Base-by-base conservation (phyloP, 2,888 invertebrate species). In the Dicranocentrus wangi region DNA sequence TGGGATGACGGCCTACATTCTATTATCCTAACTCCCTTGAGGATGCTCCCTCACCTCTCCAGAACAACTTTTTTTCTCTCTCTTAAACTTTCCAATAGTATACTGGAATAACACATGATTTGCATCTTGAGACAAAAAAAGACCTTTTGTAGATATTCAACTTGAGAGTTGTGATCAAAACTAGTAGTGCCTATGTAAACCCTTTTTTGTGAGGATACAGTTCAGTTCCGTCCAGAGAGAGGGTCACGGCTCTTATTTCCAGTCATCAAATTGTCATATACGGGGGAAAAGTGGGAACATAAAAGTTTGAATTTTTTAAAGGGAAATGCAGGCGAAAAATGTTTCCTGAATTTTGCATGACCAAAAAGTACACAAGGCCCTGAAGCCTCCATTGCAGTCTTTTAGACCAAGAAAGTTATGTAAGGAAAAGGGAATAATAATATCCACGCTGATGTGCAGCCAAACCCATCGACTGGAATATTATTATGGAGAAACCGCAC, bases 221-320 rank as follows among this genome's bases (percentile, higher is more conserved):
- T n/a, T n/a, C n/a, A n/a, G n/a, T 47, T 15, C 13, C 47, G 10
- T 32, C n/a, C n/a, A 8, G 7, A 8, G 51, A 51, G 19, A 23
- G 27, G 61, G 61, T 61, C 61, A 61, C 32, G 61, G 61, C 5
- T 61, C 23, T 61, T 61, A 32, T 32, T 61, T 61, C 61, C 28
- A 28, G 32, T 61, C 61, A 61, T 61, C 61, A 61, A 61, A 61
- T 61, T 61, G 61, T 61, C 61, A 28, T 61, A 61, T 61, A 23
- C 23, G 19, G 15, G 21, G 27, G 13, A 58, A 58, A 51, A 51
- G 17, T 51, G 3, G 17, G 51, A 39, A 39, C 55, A 55, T 55
- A 25, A 55, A 25, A 55, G 55, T 55, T 17, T 55, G 55, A 55
- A 23, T 55, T 23, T 55, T 17, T 55, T 55, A 13, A 47, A 10